Percentiles rank a stretch among this genome's conserved stretches.
Conservation (phyloP, 2,113 vertebrate genomes). For the Asarcornis scutulata region DNA sequence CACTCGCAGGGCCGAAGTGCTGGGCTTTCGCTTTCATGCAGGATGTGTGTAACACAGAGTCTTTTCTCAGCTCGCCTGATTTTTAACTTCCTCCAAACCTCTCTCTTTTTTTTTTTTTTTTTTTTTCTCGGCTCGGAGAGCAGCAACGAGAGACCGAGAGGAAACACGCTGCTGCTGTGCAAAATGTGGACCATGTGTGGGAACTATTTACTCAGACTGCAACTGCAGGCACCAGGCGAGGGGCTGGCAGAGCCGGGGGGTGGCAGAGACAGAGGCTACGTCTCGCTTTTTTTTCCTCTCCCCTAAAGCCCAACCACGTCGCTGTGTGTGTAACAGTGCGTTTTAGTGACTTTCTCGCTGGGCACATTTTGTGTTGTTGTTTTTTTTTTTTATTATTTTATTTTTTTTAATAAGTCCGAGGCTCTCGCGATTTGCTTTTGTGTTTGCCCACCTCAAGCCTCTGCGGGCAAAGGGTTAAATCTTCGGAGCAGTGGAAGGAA, state of each 20-base stretch:
- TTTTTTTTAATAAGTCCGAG: not conserved
- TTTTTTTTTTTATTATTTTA: not conserved
- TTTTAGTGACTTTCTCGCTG: constrained; percentile 42
- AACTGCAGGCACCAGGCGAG: constrained; percentile 58
- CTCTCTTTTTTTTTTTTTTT: not conserved
- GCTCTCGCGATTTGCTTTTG: not conserved
- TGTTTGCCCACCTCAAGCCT: not conserved
- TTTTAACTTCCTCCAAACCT: constrained; percentile 74
- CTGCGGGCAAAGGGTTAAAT: constrained; percentile 68
- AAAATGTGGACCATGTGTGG: constrained; percentile 83
- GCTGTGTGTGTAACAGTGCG: constrained; percentile 28
- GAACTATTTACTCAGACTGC: constrained; percentile 71
- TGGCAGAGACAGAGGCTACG: not conserved
- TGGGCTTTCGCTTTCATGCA: constrained; percentile 66
- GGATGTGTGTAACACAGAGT: constrained; percentile 51
- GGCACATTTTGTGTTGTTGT: not conserved
- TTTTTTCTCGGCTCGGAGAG: constrained; percentile 42
- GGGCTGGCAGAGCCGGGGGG: constrained; percentile 13
- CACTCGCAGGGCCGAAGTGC: not conserved
- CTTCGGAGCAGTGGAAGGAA: constrained; percentile 26
- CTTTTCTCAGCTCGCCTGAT: constrained; percentile 65
- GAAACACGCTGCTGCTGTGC: constrained; percentile 78
- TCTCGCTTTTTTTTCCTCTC: not conserved
- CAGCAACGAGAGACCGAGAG: constrained; percentile 73
- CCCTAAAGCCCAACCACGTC: constrained; percentile 27